Evolutionary conservation across 2,797 vertebrate genomes (phyloP).

Genomic region (Anableps anableps): DNA sequence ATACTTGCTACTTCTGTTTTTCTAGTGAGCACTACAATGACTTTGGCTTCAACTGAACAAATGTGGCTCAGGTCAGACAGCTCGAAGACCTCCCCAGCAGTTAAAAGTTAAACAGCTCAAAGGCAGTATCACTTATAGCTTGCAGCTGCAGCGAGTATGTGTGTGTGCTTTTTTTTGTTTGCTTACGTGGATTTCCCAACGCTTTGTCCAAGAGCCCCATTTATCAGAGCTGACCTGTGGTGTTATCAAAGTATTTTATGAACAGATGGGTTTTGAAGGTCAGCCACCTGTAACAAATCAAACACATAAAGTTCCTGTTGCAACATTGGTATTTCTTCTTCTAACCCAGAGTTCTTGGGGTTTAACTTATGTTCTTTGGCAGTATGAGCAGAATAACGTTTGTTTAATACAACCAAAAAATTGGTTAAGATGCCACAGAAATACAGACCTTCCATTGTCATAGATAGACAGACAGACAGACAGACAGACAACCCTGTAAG

Average conservation of each 20-base stretch:
- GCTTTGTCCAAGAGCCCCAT: not conserved
- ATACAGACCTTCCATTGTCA: not conserved
- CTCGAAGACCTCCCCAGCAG: conserved; percentile 14
- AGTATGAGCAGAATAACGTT: conserved; percentile 43
- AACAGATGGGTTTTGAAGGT: conserved; percentile 16
- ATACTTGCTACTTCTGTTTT: not conserved
- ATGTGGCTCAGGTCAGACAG: conserved; percentile 28
- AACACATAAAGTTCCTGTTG: conserved; percentile 29
- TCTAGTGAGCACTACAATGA: not conserved
- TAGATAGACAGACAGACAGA: not conserved
- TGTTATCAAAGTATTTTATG: conserved; percentile 23
- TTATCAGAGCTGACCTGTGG: conserved; percentile 33
- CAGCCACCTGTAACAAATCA: conserved; percentile 20
- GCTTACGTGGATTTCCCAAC: not conserved
- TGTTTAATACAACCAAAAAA: not conserved
- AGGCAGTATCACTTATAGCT: conserved; percentile 25
- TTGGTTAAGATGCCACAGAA: not conserved
- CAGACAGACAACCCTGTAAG: not conserved
- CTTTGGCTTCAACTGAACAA: conserved; percentile 19
- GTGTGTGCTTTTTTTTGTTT: conserved; percentile 2
- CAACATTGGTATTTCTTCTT: conserved; percentile 23
- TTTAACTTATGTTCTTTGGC: conserved; percentile 16
- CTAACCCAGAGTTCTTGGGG: conserved; percentile 19
- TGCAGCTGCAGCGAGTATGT: not conserved
- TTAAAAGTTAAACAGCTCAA: conserved; percentile 58